These are phyloP conservation scores for Drosophila lacteicornis DNA, from an alignment of 1,140 invertebrate species.

Conservation along the genomic window DNA sequence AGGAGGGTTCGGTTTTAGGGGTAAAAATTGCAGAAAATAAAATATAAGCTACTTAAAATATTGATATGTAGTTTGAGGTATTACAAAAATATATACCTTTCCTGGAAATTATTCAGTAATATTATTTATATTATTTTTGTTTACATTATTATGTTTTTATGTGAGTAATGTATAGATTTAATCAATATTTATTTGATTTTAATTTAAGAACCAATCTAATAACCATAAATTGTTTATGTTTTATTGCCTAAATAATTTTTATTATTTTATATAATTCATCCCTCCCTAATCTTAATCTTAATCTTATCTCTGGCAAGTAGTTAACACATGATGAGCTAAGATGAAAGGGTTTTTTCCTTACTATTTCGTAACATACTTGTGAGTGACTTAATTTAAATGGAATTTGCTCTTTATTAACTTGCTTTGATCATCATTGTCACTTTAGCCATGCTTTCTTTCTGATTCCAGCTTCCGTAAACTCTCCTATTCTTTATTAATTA, in stretches of 20 bases:
- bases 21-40: not conserved
- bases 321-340: not conserved
- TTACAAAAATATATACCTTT: no score
- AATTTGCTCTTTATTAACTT: conserved; percentile 7
- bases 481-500: conserved; percentile 5
- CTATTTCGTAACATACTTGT: conserved; percentile 1
- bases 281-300: no score
- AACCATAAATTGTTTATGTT: not conserved
- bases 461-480: conserved; percentile 1
- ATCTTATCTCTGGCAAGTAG: no score
- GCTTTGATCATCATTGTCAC: conserved; percentile 15
- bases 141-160: no score
- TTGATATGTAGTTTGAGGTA: no score
- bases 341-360: conserved; percentile 3
- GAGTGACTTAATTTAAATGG: conserved; percentile 11
- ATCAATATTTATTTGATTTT: no score
- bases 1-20: conserved; percentile 2
- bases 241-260: no score
- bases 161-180: no score
- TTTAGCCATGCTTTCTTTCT: not conserved
- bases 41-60: no score
- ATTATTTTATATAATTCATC: no score
- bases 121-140: no score
- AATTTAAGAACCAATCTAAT: not conserved
- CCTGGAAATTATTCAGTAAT: no score